Percentiles rank a stretch among this genome's conserved stretches.
These are phyloP conservation scores for Xestia rhomboidea DNA, from an alignment of 2,888 invertebrate species.

Conservation along the genomic window DNA sequence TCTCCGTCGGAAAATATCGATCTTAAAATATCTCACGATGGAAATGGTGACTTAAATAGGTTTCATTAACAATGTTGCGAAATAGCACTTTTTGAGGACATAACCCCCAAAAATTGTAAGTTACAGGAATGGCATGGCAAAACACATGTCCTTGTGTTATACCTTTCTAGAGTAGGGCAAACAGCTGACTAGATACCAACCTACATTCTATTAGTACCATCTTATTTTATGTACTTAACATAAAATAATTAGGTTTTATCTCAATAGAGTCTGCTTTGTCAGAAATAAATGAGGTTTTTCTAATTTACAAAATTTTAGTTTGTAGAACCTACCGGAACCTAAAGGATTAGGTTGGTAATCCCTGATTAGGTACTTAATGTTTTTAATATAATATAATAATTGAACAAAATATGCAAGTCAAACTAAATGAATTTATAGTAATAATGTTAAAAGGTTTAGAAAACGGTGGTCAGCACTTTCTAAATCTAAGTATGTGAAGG, in stretches of 20 bases:
- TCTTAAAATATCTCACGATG: neutral
- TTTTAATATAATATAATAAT: too few relatives aligned
- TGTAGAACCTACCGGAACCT: too few relatives aligned
- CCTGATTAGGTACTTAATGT: neutral
- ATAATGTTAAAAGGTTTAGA: neutral
- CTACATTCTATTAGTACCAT: neutral
- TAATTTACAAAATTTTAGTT: neutral
- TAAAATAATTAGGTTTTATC: neutral
- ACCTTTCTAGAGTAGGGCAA: neutral
- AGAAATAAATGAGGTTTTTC: neutral
- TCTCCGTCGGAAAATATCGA: constrained; percentile 5
- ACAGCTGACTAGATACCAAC: constrained; percentile 26
- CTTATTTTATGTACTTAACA: neutral
- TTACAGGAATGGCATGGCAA: constrained; percentile 30
- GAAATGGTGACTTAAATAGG: constrained; percentile 10
- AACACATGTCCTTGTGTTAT: constrained; percentile 39
- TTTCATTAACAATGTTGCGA: constrained; percentile 17
- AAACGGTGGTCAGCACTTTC: constrained; percentile 28
- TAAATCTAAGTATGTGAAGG: constrained; percentile 19
- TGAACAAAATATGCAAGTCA: neutral
- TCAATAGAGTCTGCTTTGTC: neutral
- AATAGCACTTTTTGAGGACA: neutral
- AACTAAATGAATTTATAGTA: neutral
- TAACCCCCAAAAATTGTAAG: constrained; percentile 46
- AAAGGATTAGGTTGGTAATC: neutral